These are phyloP conservation scores for Bostrychus sinensis DNA, from an alignment of 2,113 vertebrate species.

Conservation along the genomic window DNA sequence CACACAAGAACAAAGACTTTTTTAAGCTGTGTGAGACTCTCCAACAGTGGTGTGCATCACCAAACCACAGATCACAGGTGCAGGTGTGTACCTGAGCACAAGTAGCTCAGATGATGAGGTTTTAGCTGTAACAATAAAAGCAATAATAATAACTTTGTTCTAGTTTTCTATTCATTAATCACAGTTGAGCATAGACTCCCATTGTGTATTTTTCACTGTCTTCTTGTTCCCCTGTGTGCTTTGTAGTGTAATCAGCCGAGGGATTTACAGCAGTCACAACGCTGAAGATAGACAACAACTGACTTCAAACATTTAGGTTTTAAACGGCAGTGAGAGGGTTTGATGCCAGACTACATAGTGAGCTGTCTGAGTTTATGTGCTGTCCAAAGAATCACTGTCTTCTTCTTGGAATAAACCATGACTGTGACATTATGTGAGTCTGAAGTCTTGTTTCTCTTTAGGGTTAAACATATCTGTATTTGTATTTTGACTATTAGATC, in stretches of 20 bases:
- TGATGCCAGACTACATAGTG: conserved; percentile 21
- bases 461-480: neutral
- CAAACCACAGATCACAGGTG: conserved; percentile 11
- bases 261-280: conserved; percentile 35
- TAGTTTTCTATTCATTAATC: conserved; percentile 14
- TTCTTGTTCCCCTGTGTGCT: neutral
- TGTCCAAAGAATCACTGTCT: conserved; percentile 25
- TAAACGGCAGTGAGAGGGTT: conserved; percentile 26
- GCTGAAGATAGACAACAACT: conserved; percentile 30
- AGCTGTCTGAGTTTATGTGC: conserved; percentile 20
- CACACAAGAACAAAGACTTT: neutral
- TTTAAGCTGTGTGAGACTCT: neutral
- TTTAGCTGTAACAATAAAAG: conserved; percentile 23
- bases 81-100: neutral
- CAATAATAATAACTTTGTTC: conserved; percentile 2
- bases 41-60: neutral
- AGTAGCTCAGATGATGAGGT: neutral
- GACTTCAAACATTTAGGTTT: conserved; percentile 31
- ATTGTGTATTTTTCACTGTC: neutral
- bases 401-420: conserved; percentile 4
- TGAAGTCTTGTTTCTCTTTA: no score
- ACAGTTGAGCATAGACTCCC: conserved; percentile 23
- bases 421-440: neutral
- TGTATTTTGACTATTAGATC: neutral
- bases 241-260: conserved; percentile 24